Conservation (phyloP, 2,888 invertebrate genomes). For the Dicycla oo region DNA sequence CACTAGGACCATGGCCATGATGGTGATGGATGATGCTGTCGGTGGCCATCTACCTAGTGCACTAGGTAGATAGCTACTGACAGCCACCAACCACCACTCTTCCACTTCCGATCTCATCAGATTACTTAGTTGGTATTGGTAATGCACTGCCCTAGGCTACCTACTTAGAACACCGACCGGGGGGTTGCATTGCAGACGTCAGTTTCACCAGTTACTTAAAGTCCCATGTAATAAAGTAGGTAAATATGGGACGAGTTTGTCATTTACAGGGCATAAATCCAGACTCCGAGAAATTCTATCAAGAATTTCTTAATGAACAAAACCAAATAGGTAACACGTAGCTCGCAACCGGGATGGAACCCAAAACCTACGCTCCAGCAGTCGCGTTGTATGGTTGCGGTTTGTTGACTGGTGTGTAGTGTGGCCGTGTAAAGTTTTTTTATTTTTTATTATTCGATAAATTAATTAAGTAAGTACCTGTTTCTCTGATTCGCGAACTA, state of each 20-base stretch:
- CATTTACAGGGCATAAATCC: neutral
- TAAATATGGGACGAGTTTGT: neutral
- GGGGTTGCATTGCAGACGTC: neutral
- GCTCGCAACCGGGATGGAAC: neutral
- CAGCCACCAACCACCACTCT: neutral
- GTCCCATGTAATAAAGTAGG: neutral
- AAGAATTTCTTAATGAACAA: neutral
- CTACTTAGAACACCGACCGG: neutral
- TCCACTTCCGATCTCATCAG: neutral
- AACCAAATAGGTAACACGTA: neutral
- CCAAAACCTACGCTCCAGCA: neutral
- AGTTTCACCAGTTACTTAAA: neutral
- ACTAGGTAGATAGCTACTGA: neutral
- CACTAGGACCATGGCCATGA: neutral
- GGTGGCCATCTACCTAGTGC: neutral
- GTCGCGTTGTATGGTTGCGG: neutral
- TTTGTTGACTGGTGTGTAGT: neutral
- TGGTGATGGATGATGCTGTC: neutral
- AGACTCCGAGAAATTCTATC: no score
- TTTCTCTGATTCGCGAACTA: slow-evolving; percentile 23
- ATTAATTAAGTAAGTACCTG: slow-evolving; percentile 14
- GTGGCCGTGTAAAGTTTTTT: neutral
- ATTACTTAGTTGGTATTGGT: neutral
- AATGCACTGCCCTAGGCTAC: neutral
- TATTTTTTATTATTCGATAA: neutral